A percentile compares a stretch with the other conserved stretches of the same genome.
These are phyloP conservation scores for Ceratosolen solmsi DNA, from an alignment of 1,140 invertebrate genomes.

Conservation along the genomic window DNA sequence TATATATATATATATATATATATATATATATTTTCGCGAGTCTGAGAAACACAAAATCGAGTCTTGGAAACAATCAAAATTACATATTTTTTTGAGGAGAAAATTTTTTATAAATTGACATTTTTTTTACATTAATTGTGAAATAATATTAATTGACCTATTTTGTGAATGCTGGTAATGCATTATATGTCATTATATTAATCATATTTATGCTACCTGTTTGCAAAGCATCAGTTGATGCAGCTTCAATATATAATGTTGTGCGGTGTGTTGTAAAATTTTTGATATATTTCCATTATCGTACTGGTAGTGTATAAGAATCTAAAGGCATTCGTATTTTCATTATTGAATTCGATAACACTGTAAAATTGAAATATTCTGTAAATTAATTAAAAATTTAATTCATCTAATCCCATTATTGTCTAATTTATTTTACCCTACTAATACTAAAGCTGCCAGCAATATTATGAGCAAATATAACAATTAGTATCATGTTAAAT, in stretches of 20 bases:
- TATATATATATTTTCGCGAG: constrained; percentile 23
- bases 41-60: background rate
- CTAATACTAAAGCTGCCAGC: too few relatives aligned
- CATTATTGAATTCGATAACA: constrained; percentile 9
- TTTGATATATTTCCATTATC: background rate
- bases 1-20: too few relatives aligned
- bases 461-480: too few relatives aligned
- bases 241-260: background rate
- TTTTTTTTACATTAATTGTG: constrained; percentile 20
- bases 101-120: constrained; percentile 29
- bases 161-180: constrained; percentile 25
- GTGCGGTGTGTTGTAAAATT: background rate
- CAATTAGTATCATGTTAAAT: too few relatives aligned
- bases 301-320: constrained; percentile 32
- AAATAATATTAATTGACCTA: background rate
- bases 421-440: background rate
- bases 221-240: background rate
- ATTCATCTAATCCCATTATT: background rate
- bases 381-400: constrained; percentile 43
- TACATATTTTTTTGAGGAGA: background rate
- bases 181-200: constrained; percentile 3
- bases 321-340: constrained; percentile 26
- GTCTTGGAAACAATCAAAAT: background rate
- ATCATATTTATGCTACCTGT: background rate
- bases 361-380: constrained; percentile 37